Base-by-base conservation (phyloP, 1,140 invertebrate species). In the Psilanteris sp. region DNA sequence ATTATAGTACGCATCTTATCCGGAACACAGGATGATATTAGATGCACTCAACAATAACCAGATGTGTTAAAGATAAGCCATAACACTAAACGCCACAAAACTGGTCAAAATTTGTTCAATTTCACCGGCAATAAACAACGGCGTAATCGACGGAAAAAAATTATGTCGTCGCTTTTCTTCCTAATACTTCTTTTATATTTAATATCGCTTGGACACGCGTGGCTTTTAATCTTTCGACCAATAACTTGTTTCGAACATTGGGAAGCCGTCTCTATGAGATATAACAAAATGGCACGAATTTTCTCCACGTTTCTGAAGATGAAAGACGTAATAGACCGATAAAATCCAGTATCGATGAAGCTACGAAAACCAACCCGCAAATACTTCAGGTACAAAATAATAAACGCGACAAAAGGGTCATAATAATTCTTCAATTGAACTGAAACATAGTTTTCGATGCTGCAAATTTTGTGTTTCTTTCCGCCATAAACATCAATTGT, bases 161-260 rank as follows among this genome's bases (percentile, higher is more conserved):
- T 73, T 59, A 66, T 36, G 16, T 41, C 43, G n/a, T 20, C 22
- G 52, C 48, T 66, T 72, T 72, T 72, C 50, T 72, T 72, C 34
- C 57, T 18, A 48, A 24, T 48, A 62, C 46, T 48, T 70, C 64
- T 76, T 68, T 76, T 76, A 52, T 59, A 68, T 76, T 76, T 76
- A 76, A 70, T 70, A 70, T 76, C 37, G 52, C 73, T 76, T 76
- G 64, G 73, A 76, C 70, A 70, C 64, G 59, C 73, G 64, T 59
- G 73, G 73, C 57, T 76, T 76, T 76, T 75, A 75, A 75, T 75
- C 64, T 68, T 68, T 67, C 9, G 71, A 29, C 22, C 55, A 55
- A 62, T 62, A 62, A 62, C 68, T 72, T 50, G 68, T 64, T 62
- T 32, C 18, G 24, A 74, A 31, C 57, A 31, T 34, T 70, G 64